Conservation (phyloP, 2,113 vertebrate genomes). For the Hemicordylus capensis region DNA sequence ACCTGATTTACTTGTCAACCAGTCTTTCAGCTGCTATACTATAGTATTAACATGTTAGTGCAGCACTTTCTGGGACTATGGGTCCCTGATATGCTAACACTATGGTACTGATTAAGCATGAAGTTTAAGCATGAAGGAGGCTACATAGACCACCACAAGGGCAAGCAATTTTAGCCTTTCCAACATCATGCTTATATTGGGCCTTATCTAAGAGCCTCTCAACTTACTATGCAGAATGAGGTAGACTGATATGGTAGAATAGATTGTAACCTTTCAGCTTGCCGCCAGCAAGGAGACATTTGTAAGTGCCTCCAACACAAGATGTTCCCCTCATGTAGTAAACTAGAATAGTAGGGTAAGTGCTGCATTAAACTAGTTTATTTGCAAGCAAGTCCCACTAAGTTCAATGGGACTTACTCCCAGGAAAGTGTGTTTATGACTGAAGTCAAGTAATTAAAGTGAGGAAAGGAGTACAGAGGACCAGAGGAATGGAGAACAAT, state of each 20-base stretch:
- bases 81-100: neutral
- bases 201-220: neutral
- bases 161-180: neutral
- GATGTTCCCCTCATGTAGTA: neutral
- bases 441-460: too few species aligned
- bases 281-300: too few species aligned
- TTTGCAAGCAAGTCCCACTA: too few species aligned
- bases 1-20: neutral
- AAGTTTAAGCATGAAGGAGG: neutral
- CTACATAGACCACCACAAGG: neutral
- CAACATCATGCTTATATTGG: neutral
- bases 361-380: neutral
- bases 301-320: too few species aligned
- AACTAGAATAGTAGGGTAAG: neutral
- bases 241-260: neutral
- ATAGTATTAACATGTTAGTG: neutral
- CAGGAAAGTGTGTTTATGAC: too few species aligned
- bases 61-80: too few species aligned
- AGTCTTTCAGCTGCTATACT: neutral
- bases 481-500: too few species aligned
- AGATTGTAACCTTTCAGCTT: neutral
- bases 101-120: neutral
- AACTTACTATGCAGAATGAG: neutral
- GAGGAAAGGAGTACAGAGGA: too few species aligned
- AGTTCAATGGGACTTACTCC: too few species aligned